A percentile compares a stretch with the other conserved stretches of the same genome.
phyloP scores from a whole-genome alignment of 2,113 vertebrate species.

The Elephantulus edwardii region DNA sequence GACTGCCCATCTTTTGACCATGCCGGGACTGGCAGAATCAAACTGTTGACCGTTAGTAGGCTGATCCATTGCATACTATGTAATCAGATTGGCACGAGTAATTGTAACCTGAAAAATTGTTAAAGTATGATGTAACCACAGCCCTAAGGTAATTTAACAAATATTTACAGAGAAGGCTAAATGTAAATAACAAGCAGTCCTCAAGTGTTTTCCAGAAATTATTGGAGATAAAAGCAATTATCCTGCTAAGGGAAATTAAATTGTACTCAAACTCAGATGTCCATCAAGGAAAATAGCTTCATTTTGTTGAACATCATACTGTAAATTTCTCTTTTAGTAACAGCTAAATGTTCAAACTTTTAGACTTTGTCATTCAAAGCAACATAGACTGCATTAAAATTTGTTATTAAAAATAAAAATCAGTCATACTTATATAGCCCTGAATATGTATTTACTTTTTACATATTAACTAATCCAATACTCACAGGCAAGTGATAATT shows the following conservation, averaged over 20 bases:
- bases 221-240: not conserved
- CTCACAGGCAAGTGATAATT: too few species aligned
- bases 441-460: not conserved
- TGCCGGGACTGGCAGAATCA: too few species aligned
- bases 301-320: not conserved
- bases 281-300: not conserved
- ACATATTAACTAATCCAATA: not conserved
- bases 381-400: not conserved
- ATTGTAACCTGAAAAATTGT: not conserved
- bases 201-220: not conserved
- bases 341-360: not conserved
- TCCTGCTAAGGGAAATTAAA: not conserved
- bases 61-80: too few species aligned
- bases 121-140: not conserved
- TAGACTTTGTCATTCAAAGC: not conserved
- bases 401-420: constrained; percentile 12
- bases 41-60: too few species aligned
- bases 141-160: not conserved
- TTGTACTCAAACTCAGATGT: not conserved
- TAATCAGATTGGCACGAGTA: not conserved
- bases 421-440: not conserved
- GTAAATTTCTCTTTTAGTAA: not conserved
- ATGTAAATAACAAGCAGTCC: not conserved
- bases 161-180: not conserved
- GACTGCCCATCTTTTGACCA: too few species aligned